Base-by-base conservation (phyloP, 2,888 invertebrate species). In the Brachypalpus laphriformis region DNA sequence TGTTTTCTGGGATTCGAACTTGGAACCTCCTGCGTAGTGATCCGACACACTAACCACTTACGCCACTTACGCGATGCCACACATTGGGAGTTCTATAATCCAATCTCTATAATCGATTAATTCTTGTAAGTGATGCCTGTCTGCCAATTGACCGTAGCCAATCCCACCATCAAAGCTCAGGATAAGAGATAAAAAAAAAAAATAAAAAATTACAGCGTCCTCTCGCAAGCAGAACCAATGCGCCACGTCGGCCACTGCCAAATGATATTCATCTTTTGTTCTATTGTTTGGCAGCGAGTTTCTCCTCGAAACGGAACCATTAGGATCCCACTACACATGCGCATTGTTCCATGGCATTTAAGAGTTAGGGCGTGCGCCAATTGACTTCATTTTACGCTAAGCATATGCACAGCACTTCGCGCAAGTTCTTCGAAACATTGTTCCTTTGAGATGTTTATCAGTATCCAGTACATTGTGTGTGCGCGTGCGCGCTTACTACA, bases 261-360 rank as follows among this genome's bases (percentile, higher is more conserved):
- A 76, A 66, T 74, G 66, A 68, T 72, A 78, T 68, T 28, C 68
- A 83, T 83, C 78, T 78, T 68, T 74, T 72, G 68, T 83, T 83
- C 83, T 74, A 80, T 83, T 83, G 83, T 83, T 63, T 70, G 57
- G 63, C 68, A 28, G 25, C 18, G 20, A n/a, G 40, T 61, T 71
- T 16, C 65, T 40, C 42, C 49, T 22, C 28, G 28, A 14, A 20
- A 37, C 28, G 9, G 8, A 42, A 76, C 70, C 75, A 82, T 76
- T 82, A 63, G 37, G 76, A 82, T 61, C 59, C 31, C 77, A 72
- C 63, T 11, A 47, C 37, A 63, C 68, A 70, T 51, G 47, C 31
- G 75, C 81, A 81, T 76, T 85, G 75, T 81, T 81, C 80, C 65
- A 71, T 54, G 57, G 74, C 71, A 80, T 80, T 85, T 85, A 80